A percentile compares a stretch with the other conserved stretches of the same genome.
phyloP scores from a whole-genome alignment of 2,113 vertebrate species.

The Empidonax traillii region DNA sequence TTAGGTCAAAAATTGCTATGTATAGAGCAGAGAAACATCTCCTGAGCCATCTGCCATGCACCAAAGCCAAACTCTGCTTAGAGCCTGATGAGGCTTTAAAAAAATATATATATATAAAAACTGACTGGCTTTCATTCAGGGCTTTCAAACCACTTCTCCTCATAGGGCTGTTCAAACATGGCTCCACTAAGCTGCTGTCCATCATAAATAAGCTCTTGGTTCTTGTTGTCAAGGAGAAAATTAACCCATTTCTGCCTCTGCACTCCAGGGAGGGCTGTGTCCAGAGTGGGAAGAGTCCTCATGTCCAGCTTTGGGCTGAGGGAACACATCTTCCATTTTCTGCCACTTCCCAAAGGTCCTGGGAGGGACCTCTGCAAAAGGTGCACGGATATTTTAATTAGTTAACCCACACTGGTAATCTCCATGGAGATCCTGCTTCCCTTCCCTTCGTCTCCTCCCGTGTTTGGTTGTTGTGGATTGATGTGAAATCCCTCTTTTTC shows the following conservation, averaged over 20 bases:
- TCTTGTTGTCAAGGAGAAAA: neutral
- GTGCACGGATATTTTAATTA: neutral
- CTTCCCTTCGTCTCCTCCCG: neutral
- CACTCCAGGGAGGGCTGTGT: accelerated
- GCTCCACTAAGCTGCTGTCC: neutral
- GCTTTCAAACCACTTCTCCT: slow-evolving; percentile 4
- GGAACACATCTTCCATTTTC: neutral
- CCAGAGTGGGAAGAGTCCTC: neutral
- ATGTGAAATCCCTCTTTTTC: neutral
- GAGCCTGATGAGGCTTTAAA: slow-evolving; percentile 5
- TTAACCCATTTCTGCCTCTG: neutral
- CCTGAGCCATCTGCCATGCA: slow-evolving; percentile 45
- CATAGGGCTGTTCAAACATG: neutral
- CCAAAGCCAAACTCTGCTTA: slow-evolving; percentile 39
- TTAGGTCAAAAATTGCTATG: slow-evolving; percentile 44
- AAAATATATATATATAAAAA: neutral
- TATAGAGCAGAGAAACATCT: slow-evolving; percentile 37
- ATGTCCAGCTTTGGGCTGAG: too few species aligned
- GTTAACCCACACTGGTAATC: neutral
- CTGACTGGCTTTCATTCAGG: slow-evolving; percentile 27
- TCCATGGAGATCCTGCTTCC: neutral
- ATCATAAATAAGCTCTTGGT: neutral
- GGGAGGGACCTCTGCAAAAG: neutral
- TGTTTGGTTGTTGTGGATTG: neutral
- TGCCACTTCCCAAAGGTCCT: neutral